A percentile compares a stretch with the other conserved stretches of the same genome.
Evolutionary conservation across 2,888 invertebrate species (phyloP).

Genomic region (Hetaerina titia): DNA sequence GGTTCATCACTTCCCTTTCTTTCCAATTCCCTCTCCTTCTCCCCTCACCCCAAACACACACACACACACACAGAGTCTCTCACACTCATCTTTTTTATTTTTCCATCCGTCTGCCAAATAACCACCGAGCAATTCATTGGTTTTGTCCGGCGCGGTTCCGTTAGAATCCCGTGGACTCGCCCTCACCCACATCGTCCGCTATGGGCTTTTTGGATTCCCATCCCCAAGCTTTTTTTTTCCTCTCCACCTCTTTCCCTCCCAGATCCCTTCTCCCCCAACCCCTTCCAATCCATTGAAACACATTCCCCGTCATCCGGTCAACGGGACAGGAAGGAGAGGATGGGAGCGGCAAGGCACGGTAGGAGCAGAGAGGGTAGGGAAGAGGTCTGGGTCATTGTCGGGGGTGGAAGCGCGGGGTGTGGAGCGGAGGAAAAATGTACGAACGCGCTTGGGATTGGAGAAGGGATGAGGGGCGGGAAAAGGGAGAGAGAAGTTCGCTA

Average conservation of each 20-base stretch:
- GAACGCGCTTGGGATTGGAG: neutral
- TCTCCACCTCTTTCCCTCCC: neutral
- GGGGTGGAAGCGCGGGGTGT: neutral
- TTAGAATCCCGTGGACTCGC: slow-evolving; percentile 20
- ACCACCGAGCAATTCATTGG: slow-evolving; percentile 65
- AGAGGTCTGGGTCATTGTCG: neutral
- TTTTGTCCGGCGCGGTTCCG: slow-evolving; percentile 63
- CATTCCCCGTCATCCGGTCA: slow-evolving; percentile 26
- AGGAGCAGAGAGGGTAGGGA: neutral
- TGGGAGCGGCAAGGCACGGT: neutral
- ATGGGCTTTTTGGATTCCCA: neutral
- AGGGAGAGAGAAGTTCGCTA: neutral
- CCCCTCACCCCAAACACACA: neutral
- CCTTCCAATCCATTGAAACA: neutral
- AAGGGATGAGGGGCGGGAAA: neutral
- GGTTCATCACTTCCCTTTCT: neutral
- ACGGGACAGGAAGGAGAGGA: neutral
- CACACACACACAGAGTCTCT: neutral
- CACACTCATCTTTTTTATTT: neutral
- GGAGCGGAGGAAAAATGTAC: neutral
- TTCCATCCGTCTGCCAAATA: slow-evolving; percentile 40
- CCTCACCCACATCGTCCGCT: neutral
- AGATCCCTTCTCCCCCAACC: too few species aligned
- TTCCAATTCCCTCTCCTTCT: neutral
- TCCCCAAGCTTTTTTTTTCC: neutral